Evolutionary conservation across 2,888 invertebrate species (phyloP), one percentile per base, ranked within the genome.

Genomic region (Lasioglossum marginatum): DNA sequence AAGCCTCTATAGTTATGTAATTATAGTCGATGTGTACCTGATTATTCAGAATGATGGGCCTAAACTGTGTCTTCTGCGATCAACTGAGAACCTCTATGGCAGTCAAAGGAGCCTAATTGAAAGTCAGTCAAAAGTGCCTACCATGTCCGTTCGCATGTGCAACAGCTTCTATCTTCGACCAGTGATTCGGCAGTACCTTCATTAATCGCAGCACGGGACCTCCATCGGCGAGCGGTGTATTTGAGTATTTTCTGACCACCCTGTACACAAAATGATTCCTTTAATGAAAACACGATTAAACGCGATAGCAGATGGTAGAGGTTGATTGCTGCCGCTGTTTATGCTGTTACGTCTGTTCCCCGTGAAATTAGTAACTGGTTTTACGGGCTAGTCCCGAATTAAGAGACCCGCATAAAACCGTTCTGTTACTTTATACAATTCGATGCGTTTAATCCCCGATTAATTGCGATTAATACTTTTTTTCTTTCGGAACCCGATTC

Each of bases 201-300:
- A 91, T 93, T 93, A 93, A 92, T 92, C 90, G 91, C 88, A 85
- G 88, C 90, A 91, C 85, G 90, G 57, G 92, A 89, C 92, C 91
- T 87, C 92, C 92, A 75, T 75, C 82, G 76, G 75, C 87, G 72
- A 75, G 89, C 90, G 92, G 92, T 89, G 78, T 82, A 90, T 91
- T 89, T 90, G 89, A 91, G 89, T 88, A 88, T 85, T 91, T 86
- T 87, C 77, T 87, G 90, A 82, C 90, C 91, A 90, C 82, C 89
- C 90, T 48, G 82, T 80, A n/a, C n/a, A 82, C 82, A 81, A 90
- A 88, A 89, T 87, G 87, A 91, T 92, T 90, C 81, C 87, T 88
- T 90, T 91, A 92, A 92, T 92, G 91, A 91, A 91, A 91, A 92
- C 91, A 91, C 90, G 92, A 91, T 89, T 90, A 87, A 83, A 82